These are phyloP conservation scores for Rutilus rutilus DNA, from an alignment of 2,113 vertebrate genomes.

Conservation along the genomic window DNA sequence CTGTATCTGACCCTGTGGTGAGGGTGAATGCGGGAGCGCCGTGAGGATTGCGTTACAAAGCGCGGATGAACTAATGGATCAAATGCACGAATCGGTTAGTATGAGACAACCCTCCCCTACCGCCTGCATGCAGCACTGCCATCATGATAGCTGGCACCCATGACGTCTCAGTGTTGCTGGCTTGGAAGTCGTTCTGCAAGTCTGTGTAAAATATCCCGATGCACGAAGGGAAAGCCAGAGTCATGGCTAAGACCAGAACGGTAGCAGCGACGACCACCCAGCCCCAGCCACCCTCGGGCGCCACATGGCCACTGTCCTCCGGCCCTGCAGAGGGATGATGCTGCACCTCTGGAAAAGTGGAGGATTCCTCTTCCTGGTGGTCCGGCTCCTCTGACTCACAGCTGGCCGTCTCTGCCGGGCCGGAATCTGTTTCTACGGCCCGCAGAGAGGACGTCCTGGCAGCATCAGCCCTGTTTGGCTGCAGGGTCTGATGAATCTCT, in stretches of 20 bases:
- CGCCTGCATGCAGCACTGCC: conserved; percentile 79
- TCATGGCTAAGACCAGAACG: conserved; percentile 78
- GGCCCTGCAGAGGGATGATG: not conserved
- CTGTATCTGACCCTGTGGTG: not conserved
- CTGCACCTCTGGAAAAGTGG: not conserved
- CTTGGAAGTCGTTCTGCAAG: conserved; percentile 80
- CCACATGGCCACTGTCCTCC: conserved; percentile 38
- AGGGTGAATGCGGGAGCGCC: not conserved
- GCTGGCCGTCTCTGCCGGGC: too few species aligned
- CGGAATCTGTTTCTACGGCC: not conserved
- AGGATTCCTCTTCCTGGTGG: conserved; percentile 3
- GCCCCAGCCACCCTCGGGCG: conserved; percentile 76
- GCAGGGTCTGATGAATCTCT: conserved; percentile 30
- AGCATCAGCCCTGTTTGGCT: not conserved
- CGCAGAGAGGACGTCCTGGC: conserved; percentile 28
- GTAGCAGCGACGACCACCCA: conserved; percentile 82
- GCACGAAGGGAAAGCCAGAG: conserved; percentile 79
- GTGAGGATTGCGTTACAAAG: not conserved
- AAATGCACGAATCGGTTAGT: not conserved
- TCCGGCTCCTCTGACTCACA: conserved; percentile 30
- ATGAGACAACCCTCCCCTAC: conserved; percentile 67
- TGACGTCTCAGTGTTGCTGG: conserved; percentile 82
- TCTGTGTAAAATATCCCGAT: conserved; percentile 84
- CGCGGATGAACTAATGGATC: not conserved
- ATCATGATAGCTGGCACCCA: conserved; percentile 86